These are phyloP conservation scores for Zoanthus gigantus DNA, from an alignment of 92 coral and sea anemone species.

Conservation along the genomic window DNA sequence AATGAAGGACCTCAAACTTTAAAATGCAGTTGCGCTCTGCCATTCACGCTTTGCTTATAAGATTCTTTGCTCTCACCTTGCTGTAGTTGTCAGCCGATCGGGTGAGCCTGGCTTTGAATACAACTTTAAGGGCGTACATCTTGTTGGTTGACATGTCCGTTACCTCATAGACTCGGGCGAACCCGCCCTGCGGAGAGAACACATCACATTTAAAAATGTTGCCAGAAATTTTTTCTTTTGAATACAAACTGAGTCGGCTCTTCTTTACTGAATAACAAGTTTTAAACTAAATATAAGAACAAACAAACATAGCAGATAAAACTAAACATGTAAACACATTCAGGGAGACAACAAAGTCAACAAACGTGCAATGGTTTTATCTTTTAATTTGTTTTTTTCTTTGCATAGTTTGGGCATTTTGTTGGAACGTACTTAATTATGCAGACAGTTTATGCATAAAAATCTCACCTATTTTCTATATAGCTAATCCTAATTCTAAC, in stretches of 20 bases:
- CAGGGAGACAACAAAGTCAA: background rate
- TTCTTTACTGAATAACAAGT: background rate
- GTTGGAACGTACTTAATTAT: no score
- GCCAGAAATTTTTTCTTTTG: background rate
- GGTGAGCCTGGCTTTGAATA: slow-evolving; percentile 87
- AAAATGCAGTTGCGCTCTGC: no score
- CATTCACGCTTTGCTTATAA: no score
- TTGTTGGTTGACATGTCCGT: slow-evolving; percentile 97
- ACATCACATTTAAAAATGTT: background rate
- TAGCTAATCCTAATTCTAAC: no score
- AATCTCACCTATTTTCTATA: no score
- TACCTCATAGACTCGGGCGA: slow-evolving; percentile 98
- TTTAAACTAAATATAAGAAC: background rate
- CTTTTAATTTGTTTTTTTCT: background rate
- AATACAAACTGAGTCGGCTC: background rate
- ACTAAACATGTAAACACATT: background rate
- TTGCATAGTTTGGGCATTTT: no score
- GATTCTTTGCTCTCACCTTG: slow-evolving; percentile 58
- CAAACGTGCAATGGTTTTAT: background rate
- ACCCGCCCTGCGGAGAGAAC: slow-evolving; percentile 80
- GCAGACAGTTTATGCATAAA: no score
- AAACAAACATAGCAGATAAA: background rate
- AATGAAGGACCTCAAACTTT: no score
- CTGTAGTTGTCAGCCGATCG: slow-evolving; percentile 77
- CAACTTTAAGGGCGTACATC: slow-evolving; percentile 92